Conservation (phyloP, 1,140 invertebrate species). For the Saxidomus purpurata region DNA sequence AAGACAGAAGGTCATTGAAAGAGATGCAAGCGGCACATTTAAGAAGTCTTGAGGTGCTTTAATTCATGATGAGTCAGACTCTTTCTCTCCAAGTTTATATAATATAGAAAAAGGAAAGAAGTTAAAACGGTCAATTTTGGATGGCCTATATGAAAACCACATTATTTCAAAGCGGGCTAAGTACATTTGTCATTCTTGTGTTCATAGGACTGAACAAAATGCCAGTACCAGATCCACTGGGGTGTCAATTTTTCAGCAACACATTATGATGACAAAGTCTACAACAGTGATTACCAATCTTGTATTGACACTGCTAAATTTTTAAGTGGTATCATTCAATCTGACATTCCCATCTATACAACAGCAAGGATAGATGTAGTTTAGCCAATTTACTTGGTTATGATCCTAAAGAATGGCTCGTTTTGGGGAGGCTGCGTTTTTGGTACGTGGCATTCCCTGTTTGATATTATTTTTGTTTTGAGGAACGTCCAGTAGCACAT, state of each 20-base stretch:
- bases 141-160: neutral
- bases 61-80: neutral
- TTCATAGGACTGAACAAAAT: neutral
- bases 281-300: neutral
- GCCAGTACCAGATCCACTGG: neutral
- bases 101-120: neutral
- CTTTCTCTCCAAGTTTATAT: neutral
- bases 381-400: conserved; percentile 37
- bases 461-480: no score
- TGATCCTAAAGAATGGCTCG: conserved; percentile 21
- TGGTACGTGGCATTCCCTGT: no score
- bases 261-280: neutral
- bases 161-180: neutral
- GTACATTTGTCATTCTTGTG: neutral
- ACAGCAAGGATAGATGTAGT: neutral
- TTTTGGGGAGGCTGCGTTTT: neutral
- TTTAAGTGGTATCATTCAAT: neutral
- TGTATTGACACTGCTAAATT: neutral
- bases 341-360: neutral
- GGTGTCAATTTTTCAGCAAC: neutral
- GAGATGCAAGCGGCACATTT: neutral
- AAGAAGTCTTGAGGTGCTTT: neutral
- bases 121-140: neutral
- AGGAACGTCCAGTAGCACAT: conserved; percentile 5
- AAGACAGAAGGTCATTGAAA: neutral